A percentile compares a stretch with the other conserved stretches of the same genome.
Evolutionary conservation across 2,797 vertebrate genomes (phyloP).

Genomic region (Anguilla marmorata): DNA sequence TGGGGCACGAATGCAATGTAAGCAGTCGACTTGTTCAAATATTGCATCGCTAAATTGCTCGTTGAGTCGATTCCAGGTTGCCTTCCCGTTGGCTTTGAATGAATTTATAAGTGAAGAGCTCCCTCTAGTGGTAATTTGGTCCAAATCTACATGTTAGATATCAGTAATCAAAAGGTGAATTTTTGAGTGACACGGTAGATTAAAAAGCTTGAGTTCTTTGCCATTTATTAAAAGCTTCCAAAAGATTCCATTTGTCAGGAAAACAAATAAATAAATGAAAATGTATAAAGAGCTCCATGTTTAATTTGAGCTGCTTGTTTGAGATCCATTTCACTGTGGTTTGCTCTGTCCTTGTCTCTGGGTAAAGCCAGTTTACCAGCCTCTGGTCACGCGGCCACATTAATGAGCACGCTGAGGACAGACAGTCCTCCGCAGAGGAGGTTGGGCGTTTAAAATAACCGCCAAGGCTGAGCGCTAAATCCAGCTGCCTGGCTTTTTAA

Average conservation of each 20-base stretch:
- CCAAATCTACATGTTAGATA: not conserved
- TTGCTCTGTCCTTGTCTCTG: no score
- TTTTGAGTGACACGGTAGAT: no score
- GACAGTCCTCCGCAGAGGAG: no score
- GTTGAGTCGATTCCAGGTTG: no score
- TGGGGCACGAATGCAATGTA: not conserved
- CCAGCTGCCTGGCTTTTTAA: not conserved
- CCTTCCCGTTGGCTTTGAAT: not conserved
- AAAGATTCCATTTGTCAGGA: no score
- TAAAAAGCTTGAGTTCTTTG: no score
- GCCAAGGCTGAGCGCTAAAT: not conserved
- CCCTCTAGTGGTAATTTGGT: not conserved
- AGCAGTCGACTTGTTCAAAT: not conserved
- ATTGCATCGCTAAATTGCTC: not conserved
- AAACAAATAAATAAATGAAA: no score
- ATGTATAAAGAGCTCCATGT: not conserved
- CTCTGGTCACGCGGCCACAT: no score
- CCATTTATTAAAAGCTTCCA: no score
- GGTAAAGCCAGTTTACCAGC: no score
- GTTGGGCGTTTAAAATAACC: not conserved
- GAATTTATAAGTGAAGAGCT: not conserved
- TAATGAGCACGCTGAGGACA: not conserved
- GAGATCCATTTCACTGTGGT: no score
- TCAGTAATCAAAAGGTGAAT: no score
- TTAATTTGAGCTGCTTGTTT: not conserved